phyloP scores from a whole-genome alignment of 2,888 invertebrate species.

The Microplitis deprimator region DNA sequence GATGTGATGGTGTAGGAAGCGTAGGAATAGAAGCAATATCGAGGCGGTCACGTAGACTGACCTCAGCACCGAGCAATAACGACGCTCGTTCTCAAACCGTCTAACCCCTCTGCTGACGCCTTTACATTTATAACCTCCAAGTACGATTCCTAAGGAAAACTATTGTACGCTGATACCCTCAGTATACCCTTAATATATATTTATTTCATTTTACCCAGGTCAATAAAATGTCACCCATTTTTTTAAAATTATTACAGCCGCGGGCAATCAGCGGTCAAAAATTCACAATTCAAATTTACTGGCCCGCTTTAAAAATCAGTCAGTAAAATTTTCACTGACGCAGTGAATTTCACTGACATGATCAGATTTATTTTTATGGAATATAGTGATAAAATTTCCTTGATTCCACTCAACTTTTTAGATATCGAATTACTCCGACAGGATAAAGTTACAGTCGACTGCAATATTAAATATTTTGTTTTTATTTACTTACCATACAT shows the following conservation, averaged over 20 bases:
- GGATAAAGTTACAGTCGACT: no score
- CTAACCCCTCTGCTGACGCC: slow-evolving; percentile 32
- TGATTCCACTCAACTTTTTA: no score
- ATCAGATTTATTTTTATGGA: no score
- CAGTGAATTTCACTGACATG: no score
- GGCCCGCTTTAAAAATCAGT: no score
- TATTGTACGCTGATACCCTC: slow-evolving; percentile 23
- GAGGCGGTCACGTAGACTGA: slow-evolving; percentile 70
- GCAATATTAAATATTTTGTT: not conserved
- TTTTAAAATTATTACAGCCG: not conserved
- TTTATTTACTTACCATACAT: slow-evolving; percentile 96
- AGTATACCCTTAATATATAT: slow-evolving; percentile 3
- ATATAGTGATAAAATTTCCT: no score
- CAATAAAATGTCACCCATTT: not conserved
- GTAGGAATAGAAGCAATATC: slow-evolving; percentile 62
- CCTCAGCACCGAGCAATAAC: slow-evolving; percentile 70
- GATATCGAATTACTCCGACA: no score
- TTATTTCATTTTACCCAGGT: slow-evolving; percentile 17
- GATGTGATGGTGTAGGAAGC: slow-evolving; percentile 54
- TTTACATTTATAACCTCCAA: slow-evolving; percentile 22
- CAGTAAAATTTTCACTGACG: no score
- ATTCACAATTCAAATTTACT: no score
- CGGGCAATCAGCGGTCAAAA: no score
- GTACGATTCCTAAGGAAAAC: not conserved
- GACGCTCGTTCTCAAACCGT: slow-evolving; percentile 51